Evolutionary conservation across 2,888 invertebrate genomes (phyloP), one percentile per base, ranked within the genome.

Genomic region (Leucophora obtusa): DNA sequence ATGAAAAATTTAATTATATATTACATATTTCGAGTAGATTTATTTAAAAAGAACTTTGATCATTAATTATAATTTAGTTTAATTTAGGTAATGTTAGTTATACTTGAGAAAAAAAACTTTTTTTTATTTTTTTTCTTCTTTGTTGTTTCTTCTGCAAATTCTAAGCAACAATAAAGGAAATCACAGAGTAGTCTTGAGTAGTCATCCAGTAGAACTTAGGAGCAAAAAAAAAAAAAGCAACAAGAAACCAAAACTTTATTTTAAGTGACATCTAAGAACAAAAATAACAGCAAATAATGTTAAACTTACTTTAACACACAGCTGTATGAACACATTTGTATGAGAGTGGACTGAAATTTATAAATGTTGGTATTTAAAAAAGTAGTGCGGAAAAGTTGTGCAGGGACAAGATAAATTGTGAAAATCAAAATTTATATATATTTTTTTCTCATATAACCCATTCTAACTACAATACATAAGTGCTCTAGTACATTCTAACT

Each of bases 1-100:
- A n/a, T 14, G 43, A 47, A 47, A 47, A 47, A 47, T 1, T n/a
- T 47, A 47, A 47, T 47, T n/a, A 47, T 47, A 47, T 47, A n/a
- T 47, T 47, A 47, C 8, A 38, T 47, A n/a, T 47, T 47, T n/a
- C 7, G 6, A 47, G 11, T 11, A 38, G 11, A 38, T 11, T 38
- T 38, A 47, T 47, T 47, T n/a, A 47, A 47, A 47, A 47, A 47
- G n/a, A 69, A 69, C 56, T 80, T 76, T 77, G 54, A 28, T 62
- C 77, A 73, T 81, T 81, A 81, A 70, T 73, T 81, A 77, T 73
- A 81, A 76, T 73, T 73, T 51, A 58, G 38, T 81, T 63, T 76
- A 65, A 81, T 76, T 76, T 69, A 71, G 33, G 62, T 63, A 80
- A 71, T 62, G 60, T 51, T 65, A 68, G 66, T 28, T 50, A 15